phyloP scores from a whole-genome alignment of 2,888 invertebrate species.

The Melanostoma mellinum region DNA sequence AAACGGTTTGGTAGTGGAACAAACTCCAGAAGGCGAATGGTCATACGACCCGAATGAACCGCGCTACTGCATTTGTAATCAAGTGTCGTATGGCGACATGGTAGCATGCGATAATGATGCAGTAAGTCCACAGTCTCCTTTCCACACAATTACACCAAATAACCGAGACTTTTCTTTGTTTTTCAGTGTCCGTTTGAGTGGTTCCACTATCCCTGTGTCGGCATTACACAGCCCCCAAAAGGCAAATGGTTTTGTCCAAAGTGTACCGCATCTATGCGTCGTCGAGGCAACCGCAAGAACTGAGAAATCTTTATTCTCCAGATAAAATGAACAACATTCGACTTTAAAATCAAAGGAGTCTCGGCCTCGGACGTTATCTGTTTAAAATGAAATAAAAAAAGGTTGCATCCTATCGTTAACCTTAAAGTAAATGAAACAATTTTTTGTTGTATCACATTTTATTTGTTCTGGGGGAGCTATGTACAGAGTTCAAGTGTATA shows the following conservation, averaged over 20 bases:
- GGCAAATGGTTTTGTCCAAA: conserved; percentile 99
- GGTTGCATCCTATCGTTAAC: neutral
- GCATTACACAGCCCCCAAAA: conserved; percentile 96
- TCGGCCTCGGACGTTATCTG: conserved; percentile 50
- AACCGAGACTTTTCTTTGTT: conserved; percentile 46
- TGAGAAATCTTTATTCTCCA: conserved; percentile 77
- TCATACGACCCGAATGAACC: conserved; percentile 98
- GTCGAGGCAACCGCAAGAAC: conserved; percentile 91
- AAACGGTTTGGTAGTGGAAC: conserved; percentile 80
- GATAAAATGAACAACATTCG: neutral
- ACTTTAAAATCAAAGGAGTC: conserved; percentile 51
- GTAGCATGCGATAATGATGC: conserved; percentile 99
- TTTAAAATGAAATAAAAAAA: neutral
- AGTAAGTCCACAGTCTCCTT: conserved; percentile 84
- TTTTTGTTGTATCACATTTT: conserved; percentile 42
- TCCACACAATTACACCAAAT: conserved; percentile 45
- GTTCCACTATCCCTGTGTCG: conserved; percentile 99
- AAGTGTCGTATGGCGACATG: conserved; percentile 99
- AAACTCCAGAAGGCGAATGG: conserved; percentile 89
- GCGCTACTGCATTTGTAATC: conserved; percentile 97
- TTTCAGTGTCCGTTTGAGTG: conserved; percentile 97
- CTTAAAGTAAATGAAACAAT: neutral
- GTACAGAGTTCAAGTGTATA: too few species aligned
- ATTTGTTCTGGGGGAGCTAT: neutral
- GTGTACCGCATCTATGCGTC: conserved; percentile 93